phyloP scores from a whole-genome alignment of 2,113 vertebrate species.

The Anser cygnoides region DNA sequence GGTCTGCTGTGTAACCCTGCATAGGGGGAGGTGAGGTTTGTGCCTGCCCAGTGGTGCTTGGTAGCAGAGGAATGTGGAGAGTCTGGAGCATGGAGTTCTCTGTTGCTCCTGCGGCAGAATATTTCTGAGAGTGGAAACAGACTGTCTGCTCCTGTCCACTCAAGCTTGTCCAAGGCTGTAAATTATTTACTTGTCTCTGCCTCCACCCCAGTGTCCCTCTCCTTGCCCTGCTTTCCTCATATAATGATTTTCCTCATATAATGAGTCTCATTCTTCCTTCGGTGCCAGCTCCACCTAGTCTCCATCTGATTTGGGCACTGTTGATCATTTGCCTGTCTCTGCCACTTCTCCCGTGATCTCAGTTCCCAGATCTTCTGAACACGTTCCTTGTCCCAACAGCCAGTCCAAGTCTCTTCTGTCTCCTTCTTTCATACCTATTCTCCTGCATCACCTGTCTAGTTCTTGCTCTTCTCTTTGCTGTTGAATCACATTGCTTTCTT shows the following conservation, averaged over 20 bases:
- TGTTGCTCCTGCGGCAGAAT: background rate
- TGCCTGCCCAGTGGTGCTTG: background rate
- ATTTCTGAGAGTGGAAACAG: background rate
- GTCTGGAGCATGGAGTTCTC: background rate
- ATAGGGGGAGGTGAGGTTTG: background rate
- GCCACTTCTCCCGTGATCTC: background rate
- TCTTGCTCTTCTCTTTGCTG: background rate
- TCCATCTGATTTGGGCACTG: background rate
- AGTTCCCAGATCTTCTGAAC: background rate
- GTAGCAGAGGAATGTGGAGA: background rate
- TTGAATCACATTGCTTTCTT: background rate
- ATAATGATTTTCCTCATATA: background rate
- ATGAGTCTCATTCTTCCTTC: background rate
- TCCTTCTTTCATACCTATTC: background rate
- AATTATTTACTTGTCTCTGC: background rate
- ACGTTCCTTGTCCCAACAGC: background rate
- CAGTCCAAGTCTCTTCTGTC: background rate
- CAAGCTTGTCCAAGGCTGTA: background rate
- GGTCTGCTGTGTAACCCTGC: background rate
- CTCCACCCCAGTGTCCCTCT: background rate
- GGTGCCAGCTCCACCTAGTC: background rate
- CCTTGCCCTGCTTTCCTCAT: background rate
- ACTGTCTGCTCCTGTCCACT: background rate
- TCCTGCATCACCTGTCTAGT: background rate
- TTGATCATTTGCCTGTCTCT: background rate